Base-by-base conservation (phyloP, 1,140 invertebrate species). In the Drosophila jambulina region DNA sequence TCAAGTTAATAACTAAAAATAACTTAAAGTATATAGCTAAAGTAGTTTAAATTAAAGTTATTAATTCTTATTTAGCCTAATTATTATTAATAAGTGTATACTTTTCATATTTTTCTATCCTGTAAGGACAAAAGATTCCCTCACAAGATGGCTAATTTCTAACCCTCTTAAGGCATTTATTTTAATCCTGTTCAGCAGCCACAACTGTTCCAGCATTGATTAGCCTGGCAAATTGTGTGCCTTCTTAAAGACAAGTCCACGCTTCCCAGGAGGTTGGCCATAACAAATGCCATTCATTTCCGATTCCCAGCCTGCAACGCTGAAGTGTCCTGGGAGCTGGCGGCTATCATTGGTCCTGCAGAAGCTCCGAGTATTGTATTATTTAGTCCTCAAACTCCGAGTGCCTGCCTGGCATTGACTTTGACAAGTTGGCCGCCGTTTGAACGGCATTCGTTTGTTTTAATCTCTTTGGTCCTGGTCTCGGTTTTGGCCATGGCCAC, bases 261-360 rank as follows among this genome's bases (percentile, higher is more conserved):
- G 43, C 42, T 38, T 69, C 72, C 71, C 64, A 23, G 49, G 60
- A 64, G 74, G 64, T 54, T 83, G 76, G 68, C 83, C 75, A 69
- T 83, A 80, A 87, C 80, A 88, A 87, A 87, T 88, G 83, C 83
- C 68, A 71, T 83, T 83, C 84, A 87, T 87, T 87, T 87, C 80
- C 80, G 67, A 83, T 80, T 54, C 83, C 79, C 27, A 48, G 72
- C 62, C 48, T 83, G 84, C 84, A 87, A 68, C 61, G 34, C 60
- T 65, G 58, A 67, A 75, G 67, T 82, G 75, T 68, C 75, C 63
- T 78, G 81, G 81, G 75, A 78, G 34, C 48, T 19, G 29, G 45
- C 36, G 43, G 42, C 64, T 70, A 72, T 72, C 65, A 58, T 70
- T 70, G 46, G 67, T 67, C 62, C 67, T 54, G 62, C 68, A 54